phyloP scores from a whole-genome alignment of 2,888 invertebrate genomes.

The Hoplodrina blanda region DNA sequence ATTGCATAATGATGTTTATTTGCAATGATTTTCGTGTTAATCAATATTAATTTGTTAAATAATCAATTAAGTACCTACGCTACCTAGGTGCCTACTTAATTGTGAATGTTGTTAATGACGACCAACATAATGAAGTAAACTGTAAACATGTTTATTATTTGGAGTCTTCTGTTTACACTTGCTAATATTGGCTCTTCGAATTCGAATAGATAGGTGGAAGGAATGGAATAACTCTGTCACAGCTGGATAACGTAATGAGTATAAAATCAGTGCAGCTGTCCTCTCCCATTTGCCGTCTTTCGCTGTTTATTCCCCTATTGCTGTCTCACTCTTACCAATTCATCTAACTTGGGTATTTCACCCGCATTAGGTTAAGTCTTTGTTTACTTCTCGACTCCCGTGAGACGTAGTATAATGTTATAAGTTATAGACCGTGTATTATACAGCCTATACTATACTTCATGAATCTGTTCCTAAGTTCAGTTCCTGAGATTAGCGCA shows the following conservation, averaged over 20 bases:
- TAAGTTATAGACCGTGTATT: too few species aligned
- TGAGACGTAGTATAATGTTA: too few species aligned
- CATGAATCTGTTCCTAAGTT: too few species aligned
- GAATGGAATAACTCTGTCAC: constrained; percentile 1
- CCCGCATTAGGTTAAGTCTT: too few species aligned
- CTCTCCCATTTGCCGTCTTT: not conserved
- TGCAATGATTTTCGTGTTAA: constrained; percentile 29
- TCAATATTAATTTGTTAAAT: constrained; percentile 16
- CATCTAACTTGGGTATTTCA: not conserved
- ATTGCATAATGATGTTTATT: constrained; percentile 39
- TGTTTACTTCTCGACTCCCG: too few species aligned
- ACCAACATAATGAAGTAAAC: not conserved
- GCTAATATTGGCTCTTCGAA: constrained; percentile 18
- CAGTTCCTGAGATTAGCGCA: too few species aligned
- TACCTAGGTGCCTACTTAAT: not conserved
- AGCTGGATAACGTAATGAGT: not conserved
- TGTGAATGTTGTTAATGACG: not conserved
- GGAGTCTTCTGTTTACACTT: constrained; percentile 27
- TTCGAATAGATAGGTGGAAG: constrained; percentile 14
- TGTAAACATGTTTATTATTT: constrained; percentile 38
- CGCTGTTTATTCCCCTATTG: not conserved
- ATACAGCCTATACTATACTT: too few species aligned
- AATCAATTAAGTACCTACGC: not conserved
- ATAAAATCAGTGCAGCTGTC: not conserved
- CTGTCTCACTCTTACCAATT: not conserved